Evolutionary conservation across 2,797 vertebrate genomes (phyloP).

Genomic region (Pangasius djambal): DNA sequence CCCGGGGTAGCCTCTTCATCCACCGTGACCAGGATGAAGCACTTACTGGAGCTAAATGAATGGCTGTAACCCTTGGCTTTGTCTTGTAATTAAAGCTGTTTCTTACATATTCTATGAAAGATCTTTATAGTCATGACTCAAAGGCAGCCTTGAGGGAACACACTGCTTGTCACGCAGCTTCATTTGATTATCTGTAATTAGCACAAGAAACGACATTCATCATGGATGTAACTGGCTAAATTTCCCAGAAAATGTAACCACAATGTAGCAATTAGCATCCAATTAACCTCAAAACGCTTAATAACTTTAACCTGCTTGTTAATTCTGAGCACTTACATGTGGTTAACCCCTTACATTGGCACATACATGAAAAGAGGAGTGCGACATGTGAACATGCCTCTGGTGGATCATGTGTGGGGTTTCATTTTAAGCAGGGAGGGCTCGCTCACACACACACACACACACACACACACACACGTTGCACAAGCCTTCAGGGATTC

Average conservation of each 20-base stretch:
- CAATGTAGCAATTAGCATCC: not conserved
- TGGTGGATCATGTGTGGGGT: not conserved
- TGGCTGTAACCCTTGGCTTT: not conserved
- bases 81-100: not conserved
- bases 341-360: not conserved
- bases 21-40: not conserved
- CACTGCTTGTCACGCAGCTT: not conserved
- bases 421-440: not conserved
- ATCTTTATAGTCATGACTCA: not conserved
- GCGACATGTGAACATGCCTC: not conserved
- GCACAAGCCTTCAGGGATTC: not conserved
- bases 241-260: not conserved
- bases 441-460: not conserved
- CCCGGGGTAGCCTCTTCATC: not conserved
- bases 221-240: not conserved
- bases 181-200: not conserved
- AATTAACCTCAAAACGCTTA: slow-evolving; percentile 12
- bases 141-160: not conserved
- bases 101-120: not conserved
- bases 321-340: slow-evolving; percentile 28
- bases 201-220: not conserved
- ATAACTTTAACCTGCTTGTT: slow-evolving; percentile 17
- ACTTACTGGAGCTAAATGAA: not conserved
- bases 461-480: not conserved
- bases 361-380: not conserved